Conservation (phyloP, 2,113 vertebrate genomes). For the Gobius niger region DNA sequence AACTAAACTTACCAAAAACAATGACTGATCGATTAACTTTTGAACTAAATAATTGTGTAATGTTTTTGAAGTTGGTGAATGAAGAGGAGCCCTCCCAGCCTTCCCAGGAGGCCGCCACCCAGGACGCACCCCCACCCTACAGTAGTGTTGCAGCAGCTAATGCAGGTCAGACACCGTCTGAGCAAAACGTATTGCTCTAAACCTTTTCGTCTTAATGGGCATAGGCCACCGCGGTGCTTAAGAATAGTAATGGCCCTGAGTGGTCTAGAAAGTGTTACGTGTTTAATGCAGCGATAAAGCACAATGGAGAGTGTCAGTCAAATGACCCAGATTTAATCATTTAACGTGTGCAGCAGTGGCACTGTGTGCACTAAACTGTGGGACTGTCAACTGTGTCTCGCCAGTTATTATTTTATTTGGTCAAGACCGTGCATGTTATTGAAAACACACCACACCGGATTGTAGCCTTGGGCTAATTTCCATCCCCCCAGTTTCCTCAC, state of each 20-base stretch:
- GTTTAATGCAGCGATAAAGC: background rate
- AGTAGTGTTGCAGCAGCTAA: constrained; percentile 89
- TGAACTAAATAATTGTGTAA: background rate
- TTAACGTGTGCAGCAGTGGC: background rate
- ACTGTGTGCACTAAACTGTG: background rate
- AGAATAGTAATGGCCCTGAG: constrained; percentile 28
- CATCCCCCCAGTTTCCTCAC: no score
- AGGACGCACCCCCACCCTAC: constrained; percentile 90
- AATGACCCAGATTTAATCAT: constrained; percentile 37
- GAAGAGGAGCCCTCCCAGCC: constrained; percentile 86
- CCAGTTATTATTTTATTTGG: no score
- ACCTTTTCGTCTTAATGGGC: constrained; percentile 19
- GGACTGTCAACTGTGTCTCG: no score
- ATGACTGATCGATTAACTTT: background rate
- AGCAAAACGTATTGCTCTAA: background rate
- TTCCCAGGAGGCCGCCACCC: constrained; percentile 68
- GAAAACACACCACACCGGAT: no score
- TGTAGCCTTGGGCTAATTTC: no score
- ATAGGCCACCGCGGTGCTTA: constrained; percentile 36
- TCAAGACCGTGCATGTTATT: no score
- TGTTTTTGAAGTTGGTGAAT: constrained; percentile 84
- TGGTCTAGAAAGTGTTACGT: constrained; percentile 32
- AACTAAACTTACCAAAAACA: background rate
- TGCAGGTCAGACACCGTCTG: constrained; percentile 75
- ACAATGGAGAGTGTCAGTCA: constrained; percentile 21